Base-by-base conservation (phyloP, 2,888 invertebrate species). In the Meiosimyza platycephala region DNA sequence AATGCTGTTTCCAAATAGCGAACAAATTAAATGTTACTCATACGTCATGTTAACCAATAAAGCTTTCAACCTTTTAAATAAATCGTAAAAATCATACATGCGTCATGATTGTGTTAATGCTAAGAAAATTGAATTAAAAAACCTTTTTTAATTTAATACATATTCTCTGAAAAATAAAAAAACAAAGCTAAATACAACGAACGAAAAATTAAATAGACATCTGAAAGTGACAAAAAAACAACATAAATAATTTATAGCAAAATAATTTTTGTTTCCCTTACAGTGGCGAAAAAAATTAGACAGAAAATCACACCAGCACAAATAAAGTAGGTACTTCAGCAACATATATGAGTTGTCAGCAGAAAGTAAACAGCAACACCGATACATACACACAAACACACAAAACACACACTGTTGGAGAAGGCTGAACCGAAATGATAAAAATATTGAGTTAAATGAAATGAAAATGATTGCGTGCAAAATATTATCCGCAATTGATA, bases 391-490 rank as follows among this genome's bases (percentile, higher is more conserved):
- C 64, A 69, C 33, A 66, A 1, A 11, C 64, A 28, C 67, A 72
- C 11, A 18, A 12, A 52, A 66, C 28, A 54, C 54, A 6, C 9
- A 67, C 28, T 28, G 28, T 28, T 28, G 28, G 2, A 28, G 3
- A 28, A 28, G 28, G 28, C 28, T 28, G 3, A 55, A 28, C 55
- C 47, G 28, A 54, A 67, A 54, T 22, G 28, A 67, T n/a, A 67
- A 33, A 28, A 67, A 67, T 67, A 33, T 67, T 54, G 62, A 52
- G 67, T 60, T 64, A 67, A 71, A 74, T 74, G 74, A 71, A 71
- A 71, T 74, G 74, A 63, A 74, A 74, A 71, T 55, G 67, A 67
- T 71, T 67, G 74, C 22, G 74, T 71, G 50, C 54, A 63, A 71
- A 71, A 63, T 65, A 60, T 71, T 65, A 51, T 71, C 65, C 60